These are phyloP conservation scores for Agelas oroides DNA, from an alignment of 37 sponge, comb jelly and placozoan species.

Conservation along the genomic window DNA sequence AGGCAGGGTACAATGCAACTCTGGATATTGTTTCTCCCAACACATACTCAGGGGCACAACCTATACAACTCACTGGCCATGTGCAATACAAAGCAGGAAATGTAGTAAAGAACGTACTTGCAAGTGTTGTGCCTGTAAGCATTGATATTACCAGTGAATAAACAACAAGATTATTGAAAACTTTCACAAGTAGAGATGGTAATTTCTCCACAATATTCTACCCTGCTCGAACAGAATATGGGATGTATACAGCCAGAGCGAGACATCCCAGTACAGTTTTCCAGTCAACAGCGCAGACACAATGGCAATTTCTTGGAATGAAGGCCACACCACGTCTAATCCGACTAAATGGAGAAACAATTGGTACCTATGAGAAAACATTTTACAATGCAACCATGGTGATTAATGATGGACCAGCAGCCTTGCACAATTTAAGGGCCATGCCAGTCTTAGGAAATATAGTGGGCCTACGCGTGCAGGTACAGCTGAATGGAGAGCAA, in stretches of 20 bases:
- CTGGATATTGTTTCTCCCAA: conserved; percentile 16
- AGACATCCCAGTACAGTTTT: conserved; percentile 26
- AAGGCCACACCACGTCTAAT: conserved; percentile 6
- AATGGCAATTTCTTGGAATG: conserved; percentile 43
- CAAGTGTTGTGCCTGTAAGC: conserved; percentile 31
- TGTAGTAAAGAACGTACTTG: neutral
- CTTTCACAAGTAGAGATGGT: conserved; percentile 22
- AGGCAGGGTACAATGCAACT: conserved; percentile 24
- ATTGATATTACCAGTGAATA: conserved; percentile 17
- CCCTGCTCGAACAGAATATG: conserved; percentile 46
- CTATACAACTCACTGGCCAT: conserved; percentile 19
- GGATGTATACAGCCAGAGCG: conserved; percentile 21
- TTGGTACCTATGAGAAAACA: conserved; percentile 5
- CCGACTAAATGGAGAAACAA: neutral
- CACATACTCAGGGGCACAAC: conserved; percentile 3
- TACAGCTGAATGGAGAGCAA: neutral
- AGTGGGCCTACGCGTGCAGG: neutral
- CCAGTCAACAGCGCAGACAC: neutral
- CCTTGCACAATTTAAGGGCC: neutral
- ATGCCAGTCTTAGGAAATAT: neutral
- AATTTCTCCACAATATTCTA: conserved; percentile 15
- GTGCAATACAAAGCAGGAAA: conserved; percentile 7
- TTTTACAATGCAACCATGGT: conserved; percentile 35
- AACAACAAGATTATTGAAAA: conserved; percentile 1
- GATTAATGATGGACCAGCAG: conserved; percentile 46